phyloP scores from a whole-genome alignment of 2,888 invertebrate genomes.

The Selenia dentaria region DNA sequence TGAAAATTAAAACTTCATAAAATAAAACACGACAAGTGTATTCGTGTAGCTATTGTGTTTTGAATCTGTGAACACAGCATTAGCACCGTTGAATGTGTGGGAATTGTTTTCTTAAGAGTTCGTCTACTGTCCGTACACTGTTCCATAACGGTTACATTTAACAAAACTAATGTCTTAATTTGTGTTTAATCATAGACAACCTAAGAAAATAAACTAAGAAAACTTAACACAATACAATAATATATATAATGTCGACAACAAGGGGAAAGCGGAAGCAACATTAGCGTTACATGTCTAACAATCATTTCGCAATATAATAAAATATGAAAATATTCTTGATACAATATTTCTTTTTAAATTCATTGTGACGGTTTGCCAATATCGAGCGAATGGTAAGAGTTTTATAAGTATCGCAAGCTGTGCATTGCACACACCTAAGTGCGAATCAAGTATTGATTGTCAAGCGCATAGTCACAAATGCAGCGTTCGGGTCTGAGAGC shows the following conservation, averaged over 20 bases:
- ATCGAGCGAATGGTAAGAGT: slow-evolving; percentile 66
- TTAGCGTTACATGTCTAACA: slow-evolving; percentile 57
- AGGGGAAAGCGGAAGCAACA: slow-evolving; percentile 73
- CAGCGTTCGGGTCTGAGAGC: slow-evolving; percentile 26
- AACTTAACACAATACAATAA: slow-evolving; percentile 44
- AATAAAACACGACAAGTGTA: too few relatives aligned
- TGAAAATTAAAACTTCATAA: too few relatives aligned
- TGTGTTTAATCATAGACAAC: slow-evolving; percentile 38
- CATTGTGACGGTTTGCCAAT: slow-evolving; percentile 83
- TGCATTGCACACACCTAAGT: slow-evolving; percentile 72
- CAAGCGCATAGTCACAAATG: slow-evolving; percentile 54
- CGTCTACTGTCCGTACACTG: slow-evolving; percentile 11
- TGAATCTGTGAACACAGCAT: too few relatives aligned
- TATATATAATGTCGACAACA: slow-evolving; percentile 58
- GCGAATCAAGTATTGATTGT: slow-evolving; percentile 57
- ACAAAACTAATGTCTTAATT: slow-evolving; percentile 32
- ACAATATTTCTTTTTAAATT: slow-evolving; percentile 50
- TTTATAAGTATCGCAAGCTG: slow-evolving; percentile 60
- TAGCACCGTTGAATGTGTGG: too few relatives aligned
- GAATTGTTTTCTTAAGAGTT: too few relatives aligned
- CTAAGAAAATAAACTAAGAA: slow-evolving; percentile 36
- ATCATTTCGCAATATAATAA: slow-evolving; percentile 34
- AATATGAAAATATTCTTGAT: slow-evolving; percentile 59
- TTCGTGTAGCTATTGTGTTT: too few relatives aligned
- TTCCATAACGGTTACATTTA: slow-evolving; percentile 19